phyloP scores from a whole-genome alignment of 2,113 vertebrate species.

The Nycticryphes semicollaris region DNA sequence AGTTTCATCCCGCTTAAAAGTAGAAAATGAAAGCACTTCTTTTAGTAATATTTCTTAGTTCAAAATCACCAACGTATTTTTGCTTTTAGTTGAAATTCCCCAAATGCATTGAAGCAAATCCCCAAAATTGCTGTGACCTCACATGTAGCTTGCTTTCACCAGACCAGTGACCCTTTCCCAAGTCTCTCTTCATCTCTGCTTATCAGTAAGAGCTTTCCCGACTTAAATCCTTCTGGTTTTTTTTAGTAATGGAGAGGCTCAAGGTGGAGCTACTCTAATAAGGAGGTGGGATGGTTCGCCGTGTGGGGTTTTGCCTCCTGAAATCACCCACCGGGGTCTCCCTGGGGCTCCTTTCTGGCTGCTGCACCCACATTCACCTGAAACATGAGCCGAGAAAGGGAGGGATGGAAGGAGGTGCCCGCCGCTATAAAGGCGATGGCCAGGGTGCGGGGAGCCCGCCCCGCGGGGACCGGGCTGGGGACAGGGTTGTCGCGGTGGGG shows the following conservation, averaged over 20 bases:
- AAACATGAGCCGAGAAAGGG: not conserved
- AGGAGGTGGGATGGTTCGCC: accelerated
- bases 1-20: not conserved
- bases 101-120: not conserved
- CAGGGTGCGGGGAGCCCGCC: accelerated
- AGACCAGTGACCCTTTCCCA: accelerated
- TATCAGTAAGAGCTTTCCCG: not conserved
- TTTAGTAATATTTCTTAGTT: not conserved
- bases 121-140: not conserved
- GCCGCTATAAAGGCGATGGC: not conserved
- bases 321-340: not conserved
- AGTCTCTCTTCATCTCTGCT: no score
- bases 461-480: accelerated
- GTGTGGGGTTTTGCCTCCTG: accelerated
- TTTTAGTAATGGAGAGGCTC: not conserved
- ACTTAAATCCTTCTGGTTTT: not conserved
- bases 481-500: no score
- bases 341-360: not conserved
- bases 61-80: not conserved
- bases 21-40: not conserved
- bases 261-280: accelerated
- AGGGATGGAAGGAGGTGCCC: not conserved
- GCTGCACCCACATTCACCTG: not conserved
- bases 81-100: not conserved
- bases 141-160: not conserved